Evolutionary conservation across 2,888 invertebrate species (phyloP), one percentile per base, ranked within the genome.

Genomic region (Heteromyza rotundicornis): DNA sequence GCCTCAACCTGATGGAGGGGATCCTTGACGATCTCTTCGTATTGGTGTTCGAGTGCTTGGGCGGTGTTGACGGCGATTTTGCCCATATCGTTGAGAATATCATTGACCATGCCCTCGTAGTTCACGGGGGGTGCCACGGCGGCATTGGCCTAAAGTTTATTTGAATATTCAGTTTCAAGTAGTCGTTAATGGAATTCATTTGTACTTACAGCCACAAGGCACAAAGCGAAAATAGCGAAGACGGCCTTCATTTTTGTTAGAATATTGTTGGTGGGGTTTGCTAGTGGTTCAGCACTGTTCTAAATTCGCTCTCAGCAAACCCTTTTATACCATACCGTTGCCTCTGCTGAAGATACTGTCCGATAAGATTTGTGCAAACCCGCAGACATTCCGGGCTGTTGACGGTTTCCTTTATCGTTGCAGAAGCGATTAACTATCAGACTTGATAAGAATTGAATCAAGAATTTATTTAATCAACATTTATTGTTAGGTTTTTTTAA

Each of bases 1-100:
- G 64, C 62, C 2, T 77, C 75, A 57, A 79, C 66, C 47, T 76
- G 68, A 0, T 71, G 66, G 2, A 74, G 64, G 0, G 76, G 78
- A 49, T 76, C 72, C 7, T 71, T 14, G 7, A 77, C 65, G 24
- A 75, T 72, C 35, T 70, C 68, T 50, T 75, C 70, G 24, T 69
- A 70, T 61, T 78, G 75, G 14, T 72, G 70, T 1, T 64, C 55
- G 59, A 78, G 24, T 5, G 52, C 57, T 14, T 69, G 60, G 17
- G 60, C 73, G 2, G 77, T 67, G 19, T 69, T 62, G 19, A 68
- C 65, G 10, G 68, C 70, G 19, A 73, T 53, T 1, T 71, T 66
- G 2, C 51, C 35, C 57, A 72, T 59, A 14, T 74, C 74, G 1
- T 66, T 66, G 22, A 73, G 40, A 2, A 74, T 19, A 44, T 47